A percentile compares a stretch with the other conserved stretches of the same genome.
Conservation (phyloP, 2,797 vertebrate genomes). For the Molossus alvarezi region DNA sequence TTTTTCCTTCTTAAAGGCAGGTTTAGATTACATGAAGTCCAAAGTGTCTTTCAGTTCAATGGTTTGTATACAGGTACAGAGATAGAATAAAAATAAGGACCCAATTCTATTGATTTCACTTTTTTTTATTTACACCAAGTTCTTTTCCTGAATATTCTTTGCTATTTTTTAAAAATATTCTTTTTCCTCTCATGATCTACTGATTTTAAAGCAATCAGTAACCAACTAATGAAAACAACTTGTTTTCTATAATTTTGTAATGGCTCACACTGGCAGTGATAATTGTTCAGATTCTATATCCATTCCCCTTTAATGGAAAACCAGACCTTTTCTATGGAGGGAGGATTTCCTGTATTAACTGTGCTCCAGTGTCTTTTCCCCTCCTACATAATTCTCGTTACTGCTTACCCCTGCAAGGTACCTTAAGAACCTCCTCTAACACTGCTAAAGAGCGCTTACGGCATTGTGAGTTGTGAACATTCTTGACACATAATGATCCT, state of each 20-base stretch:
- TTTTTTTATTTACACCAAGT: neutral
- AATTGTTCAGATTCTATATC: neutral
- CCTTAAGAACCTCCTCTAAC: neutral
- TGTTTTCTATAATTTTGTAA: neutral
- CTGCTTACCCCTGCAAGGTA: constrained; percentile 45
- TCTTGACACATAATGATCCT: neutral
- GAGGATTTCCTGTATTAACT: neutral
- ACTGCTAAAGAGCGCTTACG: neutral
- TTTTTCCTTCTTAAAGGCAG: neutral
- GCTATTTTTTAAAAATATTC: neutral
- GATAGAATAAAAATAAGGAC: neutral
- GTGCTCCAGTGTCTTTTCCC: neutral
- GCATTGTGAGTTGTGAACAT: neutral
- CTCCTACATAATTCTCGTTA: neutral
- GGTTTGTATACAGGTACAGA: neutral
- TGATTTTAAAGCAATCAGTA: constrained; percentile 9
- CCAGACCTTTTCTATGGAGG: rapidly evolving
- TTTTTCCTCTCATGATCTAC: neutral
- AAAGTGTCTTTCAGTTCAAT: neutral
- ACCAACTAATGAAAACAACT: neutral
- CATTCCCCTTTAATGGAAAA: neutral
- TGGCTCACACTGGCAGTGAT: neutral
- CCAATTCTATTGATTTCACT: neutral
- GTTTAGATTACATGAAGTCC: neutral
- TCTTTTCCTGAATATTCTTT: neutral